These are phyloP conservation scores for Sinosuthora webbiana DNA, from an alignment of 2,113 vertebrate species.

Conservation along the genomic window DNA sequence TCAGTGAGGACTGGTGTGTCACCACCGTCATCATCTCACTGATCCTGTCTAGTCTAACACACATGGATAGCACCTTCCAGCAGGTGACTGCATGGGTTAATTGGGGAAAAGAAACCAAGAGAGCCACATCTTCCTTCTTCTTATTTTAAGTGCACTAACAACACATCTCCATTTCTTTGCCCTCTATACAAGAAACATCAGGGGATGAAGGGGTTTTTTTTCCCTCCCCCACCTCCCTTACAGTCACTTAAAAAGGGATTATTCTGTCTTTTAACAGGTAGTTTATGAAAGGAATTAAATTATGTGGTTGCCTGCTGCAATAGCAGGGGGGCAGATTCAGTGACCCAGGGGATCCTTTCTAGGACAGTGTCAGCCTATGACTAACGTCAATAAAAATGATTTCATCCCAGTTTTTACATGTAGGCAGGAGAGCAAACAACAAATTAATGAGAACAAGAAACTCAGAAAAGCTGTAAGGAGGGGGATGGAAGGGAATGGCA, in stretches of 20 bases:
- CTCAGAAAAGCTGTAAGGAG: not conserved
- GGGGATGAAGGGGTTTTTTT: not conserved
- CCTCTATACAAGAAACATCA: not conserved
- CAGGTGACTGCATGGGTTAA: not conserved
- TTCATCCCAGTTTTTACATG: not conserved
- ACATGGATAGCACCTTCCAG: not conserved
- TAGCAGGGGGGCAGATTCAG: not conserved
- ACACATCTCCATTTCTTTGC: not conserved
- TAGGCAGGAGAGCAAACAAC: constrained; percentile 27
- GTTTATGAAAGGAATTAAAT: constrained; percentile 42
- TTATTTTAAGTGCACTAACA: not conserved
- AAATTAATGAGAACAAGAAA: constrained; percentile 38
- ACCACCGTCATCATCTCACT: not conserved
- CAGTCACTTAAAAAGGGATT: not conserved
- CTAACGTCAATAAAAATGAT: constrained; percentile 14
- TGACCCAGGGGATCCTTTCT: constrained; percentile 6
- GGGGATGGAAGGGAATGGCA: not conserved
- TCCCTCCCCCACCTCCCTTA: not conserved
- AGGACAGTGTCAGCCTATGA: constrained; percentile 13
- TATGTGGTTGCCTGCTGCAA: not conserved
- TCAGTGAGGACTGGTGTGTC: not conserved
- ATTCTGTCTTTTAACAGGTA: constrained; percentile 3
- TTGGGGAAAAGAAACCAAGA: not conserved
- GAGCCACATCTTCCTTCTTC: not conserved
- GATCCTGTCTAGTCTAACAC: not conserved